phyloP scores from a whole-genome alignment of 2,888 invertebrate species.

The Brachyptera putata region DNA sequence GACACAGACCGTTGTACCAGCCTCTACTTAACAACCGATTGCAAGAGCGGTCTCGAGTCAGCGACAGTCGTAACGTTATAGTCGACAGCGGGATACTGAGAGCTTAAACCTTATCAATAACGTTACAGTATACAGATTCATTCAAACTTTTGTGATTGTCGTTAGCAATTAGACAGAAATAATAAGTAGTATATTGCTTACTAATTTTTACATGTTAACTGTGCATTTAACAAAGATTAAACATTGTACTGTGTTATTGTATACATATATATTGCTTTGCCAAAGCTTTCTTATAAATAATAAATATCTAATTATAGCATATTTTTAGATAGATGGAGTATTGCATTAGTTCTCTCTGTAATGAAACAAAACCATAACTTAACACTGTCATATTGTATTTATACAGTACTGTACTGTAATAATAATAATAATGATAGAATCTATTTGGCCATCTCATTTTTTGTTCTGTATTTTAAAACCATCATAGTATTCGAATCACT shows the following conservation, averaged over 20 bases:
- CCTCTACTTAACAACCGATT: no score
- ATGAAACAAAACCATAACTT: conserved; percentile 11
- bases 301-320: background rate
- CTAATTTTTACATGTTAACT: background rate
- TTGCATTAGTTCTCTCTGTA: background rate
- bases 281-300: conserved; percentile 15
- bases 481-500: no score
- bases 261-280: conserved; percentile 19
- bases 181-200: conserved; percentile 12
- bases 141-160: background rate
- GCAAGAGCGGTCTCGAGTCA: no score
- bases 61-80: no score
- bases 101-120: no score
- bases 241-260: background rate
- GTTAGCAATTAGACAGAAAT: no score
- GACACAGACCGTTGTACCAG: no score
- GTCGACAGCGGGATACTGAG: no score
- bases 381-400: conserved; percentile 2
- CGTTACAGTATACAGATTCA: background rate
- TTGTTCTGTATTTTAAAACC: background rate
- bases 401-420: no score
- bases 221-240: background rate
- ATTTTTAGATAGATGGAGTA: background rate
- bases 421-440: background rate
- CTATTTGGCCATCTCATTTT: background rate